A percentile compares a stretch with the other conserved stretches of the same genome.
Evolutionary conservation across 2,888 invertebrate genomes (phyloP).

Genomic region (Pristionchus entomophagus): DNA sequence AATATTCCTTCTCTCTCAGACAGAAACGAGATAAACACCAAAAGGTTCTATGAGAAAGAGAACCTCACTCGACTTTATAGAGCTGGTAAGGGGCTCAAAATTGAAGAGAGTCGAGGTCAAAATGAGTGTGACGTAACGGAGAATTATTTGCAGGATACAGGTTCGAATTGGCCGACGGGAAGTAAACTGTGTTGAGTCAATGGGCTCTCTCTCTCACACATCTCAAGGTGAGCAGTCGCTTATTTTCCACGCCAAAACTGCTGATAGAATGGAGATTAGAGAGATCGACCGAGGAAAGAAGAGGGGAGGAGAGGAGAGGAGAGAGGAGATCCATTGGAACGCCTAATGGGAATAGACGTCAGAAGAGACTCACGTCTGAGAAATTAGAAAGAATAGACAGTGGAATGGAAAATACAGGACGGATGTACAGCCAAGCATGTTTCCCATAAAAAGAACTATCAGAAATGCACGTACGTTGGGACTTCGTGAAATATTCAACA

Average conservation of each 20-base stretch:
- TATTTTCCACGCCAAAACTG: neutral
- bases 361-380: neutral
- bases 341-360: neutral
- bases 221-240: constrained; percentile 8
- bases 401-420: neutral
- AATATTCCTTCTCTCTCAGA: neutral
- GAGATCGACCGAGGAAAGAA: neutral
- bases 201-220: neutral
- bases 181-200: constrained; percentile 19
- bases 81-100: neutral
- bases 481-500: too few species aligned
- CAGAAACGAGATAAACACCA: neutral
- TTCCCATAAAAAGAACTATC: neutral
- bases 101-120: neutral
- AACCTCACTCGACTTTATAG: neutral
- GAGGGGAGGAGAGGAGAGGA: neutral
- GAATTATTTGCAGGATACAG: neutral
- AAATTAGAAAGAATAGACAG: neutral
- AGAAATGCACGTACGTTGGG: too few species aligned
- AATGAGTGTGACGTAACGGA: neutral
- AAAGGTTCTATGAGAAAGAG: neutral
- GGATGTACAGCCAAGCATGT: neutral
- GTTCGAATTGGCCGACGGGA: neutral
- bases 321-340: neutral
- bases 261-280: neutral